Evolutionary conservation across 2,888 invertebrate genomes (phyloP), one percentile per base, ranked within the genome.

Genomic region (Synergus japonicus): DNA sequence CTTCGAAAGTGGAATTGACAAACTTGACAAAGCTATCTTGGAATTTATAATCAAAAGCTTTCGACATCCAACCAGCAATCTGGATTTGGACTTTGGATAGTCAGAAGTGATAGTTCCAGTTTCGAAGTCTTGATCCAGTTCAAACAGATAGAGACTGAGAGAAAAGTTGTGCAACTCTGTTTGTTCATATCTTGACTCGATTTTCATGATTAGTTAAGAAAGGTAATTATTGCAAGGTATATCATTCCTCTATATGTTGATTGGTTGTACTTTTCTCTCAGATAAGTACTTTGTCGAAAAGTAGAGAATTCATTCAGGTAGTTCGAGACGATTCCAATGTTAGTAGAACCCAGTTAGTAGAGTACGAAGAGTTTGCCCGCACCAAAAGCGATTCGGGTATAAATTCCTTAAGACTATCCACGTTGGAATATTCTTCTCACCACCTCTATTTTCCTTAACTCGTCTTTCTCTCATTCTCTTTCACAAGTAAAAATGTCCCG

Each of bases 371-470:
- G 79, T 85, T 86, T 86, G 91, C 92, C 92, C 91, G 92, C 92
- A 89, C 90, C 91, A 90, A 91, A 92, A 91, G 91, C 90, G 86
- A 88, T 88, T 87, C 87, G 87, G 89, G 89, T 87, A 86, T 83
- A 85, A 89, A 87, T 85, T 85, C 84, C 87, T 86, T 86, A 89
- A 82, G 82, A 73, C 54, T 37, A 54, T 73, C 37, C 37, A 73
- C 73, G 63, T 63, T 63, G 73, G 73, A 73, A 73, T 73, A 12
- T 73, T 58, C 73, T 54, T 73, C 37, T 73, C 73, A 54, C 73
- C 73, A 73, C 73, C 73, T 73, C 37, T 73, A 54, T 37, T 41
- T n/a, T 49, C 73, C 73, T 15, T 41, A 63, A 5, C 22, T 54
- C 54, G 41, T 63, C 63, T 63, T 79, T 81, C 85, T 87, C 60